phyloP scores from a whole-genome alignment of 2,888 invertebrate genomes.

The Mylabris sibirica region DNA sequence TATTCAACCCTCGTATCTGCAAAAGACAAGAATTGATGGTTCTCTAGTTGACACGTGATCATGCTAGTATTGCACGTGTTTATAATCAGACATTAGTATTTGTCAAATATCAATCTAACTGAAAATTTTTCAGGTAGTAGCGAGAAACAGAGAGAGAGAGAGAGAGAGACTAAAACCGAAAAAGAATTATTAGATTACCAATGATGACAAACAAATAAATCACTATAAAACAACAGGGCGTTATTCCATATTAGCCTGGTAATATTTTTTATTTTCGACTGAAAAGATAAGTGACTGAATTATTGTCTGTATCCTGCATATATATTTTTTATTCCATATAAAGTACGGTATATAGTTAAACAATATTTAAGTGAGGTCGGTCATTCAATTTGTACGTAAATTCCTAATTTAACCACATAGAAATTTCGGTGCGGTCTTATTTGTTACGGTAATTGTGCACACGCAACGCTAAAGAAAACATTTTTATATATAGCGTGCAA shows the following conservation, averaged over 20 bases:
- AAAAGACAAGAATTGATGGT: conserved; percentile 37
- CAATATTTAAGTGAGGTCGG: background rate
- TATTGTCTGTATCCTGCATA: background rate
- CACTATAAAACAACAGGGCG: background rate
- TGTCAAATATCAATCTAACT: conserved; percentile 17
- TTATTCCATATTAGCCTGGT: background rate
- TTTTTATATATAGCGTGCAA: conserved; percentile 17
- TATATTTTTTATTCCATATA: background rate
- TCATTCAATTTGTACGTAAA: background rate
- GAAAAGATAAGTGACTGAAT: conserved; percentile 12
- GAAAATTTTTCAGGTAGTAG: conserved; percentile 10
- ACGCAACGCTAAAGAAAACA: conserved; percentile 22
- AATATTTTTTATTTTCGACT: background rate
- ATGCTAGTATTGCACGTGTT: conserved; percentile 25
- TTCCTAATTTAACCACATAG: background rate
- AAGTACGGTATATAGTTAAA: background rate
- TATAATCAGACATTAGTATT: conserved; percentile 33
- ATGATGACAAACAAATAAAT: background rate
- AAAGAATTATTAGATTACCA: background rate
- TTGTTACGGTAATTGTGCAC: conserved; percentile 15
- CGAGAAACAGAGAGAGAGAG: too few relatives aligned
- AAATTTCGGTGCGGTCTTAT: background rate
- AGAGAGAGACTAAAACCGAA: background rate
- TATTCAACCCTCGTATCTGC: conserved; percentile 34
- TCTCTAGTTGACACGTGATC: conserved; percentile 38